Evolutionary conservation across 2,888 invertebrate species (phyloP).

Genomic region (Trichacis sp.): DNA sequence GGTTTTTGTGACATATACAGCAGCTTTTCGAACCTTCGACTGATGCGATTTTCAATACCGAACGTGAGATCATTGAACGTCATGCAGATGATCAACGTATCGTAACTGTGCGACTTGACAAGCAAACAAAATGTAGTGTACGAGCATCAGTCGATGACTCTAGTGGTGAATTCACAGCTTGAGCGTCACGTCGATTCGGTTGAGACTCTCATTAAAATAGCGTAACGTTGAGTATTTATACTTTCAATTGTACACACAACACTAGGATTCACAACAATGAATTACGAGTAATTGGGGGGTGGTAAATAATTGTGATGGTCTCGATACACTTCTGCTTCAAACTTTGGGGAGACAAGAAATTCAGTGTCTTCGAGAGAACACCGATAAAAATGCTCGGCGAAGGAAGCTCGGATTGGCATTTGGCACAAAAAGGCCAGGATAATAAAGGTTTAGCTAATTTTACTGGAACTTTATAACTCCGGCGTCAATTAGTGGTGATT

Average conservation of each 20-base stretch:
- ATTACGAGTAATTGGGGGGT: conserved; percentile 31
- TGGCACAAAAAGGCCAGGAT: conserved; percentile 43
- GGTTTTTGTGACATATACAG: conserved; percentile 25
- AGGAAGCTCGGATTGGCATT: conserved; percentile 29
- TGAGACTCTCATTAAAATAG: conserved; percentile 54
- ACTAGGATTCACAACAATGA: conserved; percentile 61
- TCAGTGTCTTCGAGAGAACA: too few species aligned
- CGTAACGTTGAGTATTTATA: conserved; percentile 69
- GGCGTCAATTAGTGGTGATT: conserved; percentile 64
- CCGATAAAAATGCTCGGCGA: conserved; percentile 16
- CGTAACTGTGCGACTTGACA: too few species aligned
- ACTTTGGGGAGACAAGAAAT: too few species aligned
- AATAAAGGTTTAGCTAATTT: conserved; percentile 63
- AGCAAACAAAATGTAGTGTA: too few species aligned
- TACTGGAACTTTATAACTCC: conserved; percentile 60
- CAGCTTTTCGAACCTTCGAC: conserved; percentile 10
- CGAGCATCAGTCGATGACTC: conserved; percentile 29
- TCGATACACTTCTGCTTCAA: conserved; percentile 24
- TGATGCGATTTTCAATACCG: conserved; percentile 7
- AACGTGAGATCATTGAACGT: too few species aligned
- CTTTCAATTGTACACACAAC: conserved; percentile 68
- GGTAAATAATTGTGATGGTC: conserved; percentile 34
- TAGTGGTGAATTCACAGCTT: conserved; percentile 30
- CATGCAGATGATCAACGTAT: neutral
- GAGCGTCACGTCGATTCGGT: conserved; percentile 52